A percentile compares a stretch with the other conserved stretches of the same genome.
phyloP scores from a whole-genome alignment of 2,888 invertebrate species.

The Protophormia terraenovae region DNA sequence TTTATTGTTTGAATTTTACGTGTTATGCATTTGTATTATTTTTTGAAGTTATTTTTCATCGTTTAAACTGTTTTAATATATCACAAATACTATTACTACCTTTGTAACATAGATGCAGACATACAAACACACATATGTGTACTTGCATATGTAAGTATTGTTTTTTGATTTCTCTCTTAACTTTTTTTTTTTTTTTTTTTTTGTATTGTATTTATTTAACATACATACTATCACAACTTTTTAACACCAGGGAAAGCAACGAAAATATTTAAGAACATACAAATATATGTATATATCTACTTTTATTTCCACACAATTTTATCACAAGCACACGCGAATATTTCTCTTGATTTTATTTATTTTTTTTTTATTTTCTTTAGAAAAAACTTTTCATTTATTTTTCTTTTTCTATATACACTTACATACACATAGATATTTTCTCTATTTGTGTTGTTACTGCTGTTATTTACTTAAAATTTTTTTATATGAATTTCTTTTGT shows the following conservation, averaged over 20 bases:
- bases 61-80: constrained; percentile 45
- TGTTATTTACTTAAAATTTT: constrained; percentile 48
- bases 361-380: constrained; percentile 11
- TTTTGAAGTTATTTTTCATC: constrained; percentile 61
- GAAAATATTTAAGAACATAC: not conserved
- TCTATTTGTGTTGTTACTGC: not conserved
- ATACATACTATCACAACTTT: constrained; percentile 30
- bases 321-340: constrained; percentile 44
- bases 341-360: not conserved
- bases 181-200: constrained; percentile 3
- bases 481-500: constrained; percentile 17
- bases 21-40: constrained; percentile 70
- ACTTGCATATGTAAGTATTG: constrained; percentile 5
- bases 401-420: not conserved
- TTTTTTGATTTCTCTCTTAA: constrained; percentile 42
- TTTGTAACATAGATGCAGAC: constrained; percentile 1
- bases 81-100: constrained; percentile 10
- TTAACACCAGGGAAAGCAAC: constrained; percentile 1
- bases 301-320: constrained; percentile 6
- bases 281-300: not conserved
- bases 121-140: not conserved
- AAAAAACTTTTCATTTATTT: constrained; percentile 35
- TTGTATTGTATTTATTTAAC: constrained; percentile 11
- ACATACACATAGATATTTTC: not conserved
- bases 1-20: constrained; percentile 67